Evolutionary conservation across 2,113 vertebrate species (phyloP).

Genomic region (Oryzias javanicus): DNA sequence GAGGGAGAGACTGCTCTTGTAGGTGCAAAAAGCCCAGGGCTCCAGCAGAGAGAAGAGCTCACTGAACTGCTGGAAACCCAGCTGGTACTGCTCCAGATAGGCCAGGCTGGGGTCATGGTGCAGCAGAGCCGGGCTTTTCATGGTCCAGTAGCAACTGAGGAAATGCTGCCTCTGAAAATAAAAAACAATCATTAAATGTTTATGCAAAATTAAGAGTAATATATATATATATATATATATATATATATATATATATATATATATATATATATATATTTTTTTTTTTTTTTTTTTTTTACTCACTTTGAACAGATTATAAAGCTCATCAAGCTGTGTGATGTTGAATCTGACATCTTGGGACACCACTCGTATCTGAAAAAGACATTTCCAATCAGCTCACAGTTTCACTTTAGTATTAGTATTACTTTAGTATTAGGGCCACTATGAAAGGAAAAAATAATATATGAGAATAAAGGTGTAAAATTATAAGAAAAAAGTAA

Average conservation of each 20-base stretch:
- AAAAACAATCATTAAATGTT: slow-evolving; percentile 6
- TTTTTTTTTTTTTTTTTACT: slow-evolving; percentile 5
- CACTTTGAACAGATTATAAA: slow-evolving; percentile 96
- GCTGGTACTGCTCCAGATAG: slow-evolving; percentile 94
- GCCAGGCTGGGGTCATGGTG: slow-evolving; percentile 94
- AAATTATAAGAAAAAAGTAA: too few relatives aligned
- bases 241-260: too few relatives aligned
- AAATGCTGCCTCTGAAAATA: slow-evolving; percentile 90
- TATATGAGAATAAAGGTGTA: too few relatives aligned
- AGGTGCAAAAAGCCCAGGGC: slow-evolving; percentile 87
- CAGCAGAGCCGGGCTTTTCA: slow-evolving; percentile 79
- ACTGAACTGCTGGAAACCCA: slow-evolving; percentile 91
- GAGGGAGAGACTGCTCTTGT: slow-evolving; percentile 83
- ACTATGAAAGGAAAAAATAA: too few relatives aligned
- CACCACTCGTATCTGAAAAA: slow-evolving; percentile 88
- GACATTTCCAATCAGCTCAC: not conserved
- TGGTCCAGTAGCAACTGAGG: slow-evolving; percentile 91
- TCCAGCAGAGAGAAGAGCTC: slow-evolving; percentile 85
- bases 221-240: too few relatives aligned
- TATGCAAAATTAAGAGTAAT: not conserved
- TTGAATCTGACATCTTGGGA: slow-evolving; percentile 90
- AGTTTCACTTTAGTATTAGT: not conserved
- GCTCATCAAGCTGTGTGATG: slow-evolving; percentile 84
- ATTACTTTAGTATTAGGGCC: not conserved
- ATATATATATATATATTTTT: too few relatives aligned